These are phyloP conservation scores for Rhagium mordax DNA, from an alignment of 2,888 invertebrate species.

Conservation along the genomic window DNA sequence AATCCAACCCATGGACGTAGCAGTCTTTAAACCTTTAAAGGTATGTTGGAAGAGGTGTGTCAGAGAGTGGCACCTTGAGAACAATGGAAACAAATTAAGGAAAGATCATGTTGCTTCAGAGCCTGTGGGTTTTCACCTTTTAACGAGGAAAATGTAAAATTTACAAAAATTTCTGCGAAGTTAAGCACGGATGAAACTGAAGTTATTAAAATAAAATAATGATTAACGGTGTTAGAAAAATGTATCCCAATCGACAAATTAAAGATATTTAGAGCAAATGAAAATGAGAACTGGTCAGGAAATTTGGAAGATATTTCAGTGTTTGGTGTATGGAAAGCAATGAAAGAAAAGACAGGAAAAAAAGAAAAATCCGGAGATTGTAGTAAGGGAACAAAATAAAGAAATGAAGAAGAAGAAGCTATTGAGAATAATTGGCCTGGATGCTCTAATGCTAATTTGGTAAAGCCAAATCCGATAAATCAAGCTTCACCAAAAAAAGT, in stretches of 20 bases:
- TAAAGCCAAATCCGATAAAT: not conserved
- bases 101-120: conserved; percentile 34
- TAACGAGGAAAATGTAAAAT: conserved; percentile 33
- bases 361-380: too few species aligned
- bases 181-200: too few species aligned
- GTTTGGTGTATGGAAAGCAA: not conserved
- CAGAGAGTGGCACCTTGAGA: conserved; percentile 25
- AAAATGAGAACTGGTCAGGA: not conserved
- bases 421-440: too few species aligned
- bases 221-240: too few species aligned
- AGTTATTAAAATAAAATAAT: too few species aligned
- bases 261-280: not conserved
- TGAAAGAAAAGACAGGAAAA: not conserved
- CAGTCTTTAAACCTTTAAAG: conserved; percentile 41
- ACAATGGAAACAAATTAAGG: conserved; percentile 25
- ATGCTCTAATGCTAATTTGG: not conserved
- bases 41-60: conserved; percentile 47
- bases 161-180: not conserved
- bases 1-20: conserved; percentile 43
- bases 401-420: too few species aligned
- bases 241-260: too few species aligned
- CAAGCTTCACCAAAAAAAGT: not conserved
- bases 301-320: not conserved
- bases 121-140: conserved; percentile 30
- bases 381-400: too few species aligned